Conservation (phyloP, 2,113 vertebrate genomes). For the Peromyscus maniculatus region DNA sequence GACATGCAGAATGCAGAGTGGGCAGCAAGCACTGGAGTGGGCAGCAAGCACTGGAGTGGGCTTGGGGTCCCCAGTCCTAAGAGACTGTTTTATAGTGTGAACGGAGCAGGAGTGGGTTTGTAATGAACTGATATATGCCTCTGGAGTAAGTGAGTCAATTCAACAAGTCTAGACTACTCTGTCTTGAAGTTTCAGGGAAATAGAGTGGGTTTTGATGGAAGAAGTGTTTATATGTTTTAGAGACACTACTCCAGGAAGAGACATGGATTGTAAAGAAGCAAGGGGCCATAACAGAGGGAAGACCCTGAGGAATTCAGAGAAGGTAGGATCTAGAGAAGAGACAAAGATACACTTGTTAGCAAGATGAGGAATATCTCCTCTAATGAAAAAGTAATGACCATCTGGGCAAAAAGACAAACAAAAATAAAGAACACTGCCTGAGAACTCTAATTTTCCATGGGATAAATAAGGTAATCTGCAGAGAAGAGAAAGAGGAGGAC, state of each 20-base stretch:
- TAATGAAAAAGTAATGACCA: slow-evolving; percentile 7
- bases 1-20: not conserved
- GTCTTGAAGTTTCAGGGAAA: slow-evolving; percentile 24
- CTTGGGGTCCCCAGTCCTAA: not conserved
- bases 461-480: slow-evolving; percentile 41
- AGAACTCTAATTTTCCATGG: slow-evolving; percentile 33
- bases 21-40: not conserved
- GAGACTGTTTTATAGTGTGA: not conserved
- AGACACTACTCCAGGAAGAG: not conserved
- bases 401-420: not conserved
- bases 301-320: slow-evolving; percentile 17
- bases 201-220: slow-evolving; percentile 21
- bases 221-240: slow-evolving; percentile 49
- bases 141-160: not conserved
- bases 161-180: slow-evolving; percentile 27
- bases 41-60: not conserved
- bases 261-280: not conserved
- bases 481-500: not conserved
- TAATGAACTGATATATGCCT: not conserved
- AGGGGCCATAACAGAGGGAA: not conserved
- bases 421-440: not conserved
- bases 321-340: not conserved
- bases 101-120: not conserved
- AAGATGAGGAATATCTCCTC: slow-evolving; percentile 1
- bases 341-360: not conserved